Evolutionary conservation across 2,888 invertebrate genomes (phyloP), one percentile per base, ranked within the genome.

Genomic region (Thecocarcelia acutangulata): DNA sequence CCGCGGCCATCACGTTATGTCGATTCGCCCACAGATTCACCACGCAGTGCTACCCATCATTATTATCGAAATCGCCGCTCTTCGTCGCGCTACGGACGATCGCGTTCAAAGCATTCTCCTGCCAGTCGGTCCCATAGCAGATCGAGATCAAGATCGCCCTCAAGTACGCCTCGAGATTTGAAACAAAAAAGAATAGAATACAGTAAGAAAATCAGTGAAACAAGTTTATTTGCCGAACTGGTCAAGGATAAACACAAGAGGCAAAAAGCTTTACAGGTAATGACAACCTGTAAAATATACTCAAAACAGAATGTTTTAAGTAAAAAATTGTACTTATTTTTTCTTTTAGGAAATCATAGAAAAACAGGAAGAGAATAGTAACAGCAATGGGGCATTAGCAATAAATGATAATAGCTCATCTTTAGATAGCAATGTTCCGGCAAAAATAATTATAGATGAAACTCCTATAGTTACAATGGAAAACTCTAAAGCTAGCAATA

Each of bases 171-270:
- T 2, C 87, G 87, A 13, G 90, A 89, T 63, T 83, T 89, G 1
- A 90, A 88, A 61, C 86, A 87, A 44, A 92, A 93, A 68, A 93
- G 92, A 83, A 93, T 94, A 73, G 93, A 94, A 88, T 92, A 94
- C 83, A 94, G 94, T 84, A 95, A 96, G 86, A 97, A 97, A 89
- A 96, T 97, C 87, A 95, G 95, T 69, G 96, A 96, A 86, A 97
- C 97, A 9, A 97, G 97, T 88, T 92, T 97, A 12, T 97, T 97
- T 89, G 97, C 97, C 0, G 96, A 97, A 90, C 92, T 97, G 80
- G 96, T 97, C 13, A 97, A 97, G 87, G 96, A 96, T 87, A 94
- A 95, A 85, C 95, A 96, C 85, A 96, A 95, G 92, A 93, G 96
- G 9, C 95, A 95, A 77, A 92, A 96, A 89, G 96, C 96, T 69